A percentile compares a stretch with the other conserved stretches of the same genome.
Evolutionary conservation across 1,140 invertebrate species (phyloP).

Genomic region (Sycophila sp.): DNA sequence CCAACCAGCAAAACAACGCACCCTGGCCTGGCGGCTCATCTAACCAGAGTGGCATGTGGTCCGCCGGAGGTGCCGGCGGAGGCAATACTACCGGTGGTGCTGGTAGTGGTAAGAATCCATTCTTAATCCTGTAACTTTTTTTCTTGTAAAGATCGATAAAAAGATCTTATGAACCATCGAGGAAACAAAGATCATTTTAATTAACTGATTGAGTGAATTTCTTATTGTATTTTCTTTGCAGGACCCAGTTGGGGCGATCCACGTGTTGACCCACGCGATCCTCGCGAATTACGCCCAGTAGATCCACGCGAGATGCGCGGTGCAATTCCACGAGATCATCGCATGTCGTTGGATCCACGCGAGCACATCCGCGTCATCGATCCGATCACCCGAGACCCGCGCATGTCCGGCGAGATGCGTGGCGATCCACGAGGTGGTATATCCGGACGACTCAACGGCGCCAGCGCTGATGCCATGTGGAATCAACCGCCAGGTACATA

Average conservation of each 20-base stretch:
- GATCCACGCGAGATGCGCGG: constrained; percentile 67
- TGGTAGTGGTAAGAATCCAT: background rate
- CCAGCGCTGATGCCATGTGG: constrained; percentile 79
- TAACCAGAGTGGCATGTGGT: constrained; percentile 67
- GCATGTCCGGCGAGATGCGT: constrained; percentile 66
- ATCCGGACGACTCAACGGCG: constrained; percentile 76
- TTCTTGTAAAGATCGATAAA: too few species aligned
- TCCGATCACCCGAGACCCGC: constrained; percentile 67
- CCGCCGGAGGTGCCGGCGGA: background rate
- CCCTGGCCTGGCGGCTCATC: constrained; percentile 60
- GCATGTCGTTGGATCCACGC: constrained; percentile 71
- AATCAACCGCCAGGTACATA: constrained; percentile 69
- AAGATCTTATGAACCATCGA: too few species aligned
- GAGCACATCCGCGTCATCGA: constrained; percentile 73
- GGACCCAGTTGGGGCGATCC: constrained; percentile 69
- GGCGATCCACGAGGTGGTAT: constrained; percentile 81
- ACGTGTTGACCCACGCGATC: constrained; percentile 67
- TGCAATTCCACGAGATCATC: constrained; percentile 68
- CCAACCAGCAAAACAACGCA: constrained; percentile 59
- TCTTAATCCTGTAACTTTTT: background rate
- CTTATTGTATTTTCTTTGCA: constrained; percentile 24
- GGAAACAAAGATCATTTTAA: background rate
- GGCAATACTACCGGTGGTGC: constrained; percentile 28
- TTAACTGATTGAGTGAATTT: too few species aligned
- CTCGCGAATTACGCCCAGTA: constrained; percentile 68